Evolutionary conservation across 2,797 vertebrate species (phyloP).

Genomic region (Apodemus agrarius): DNA sequence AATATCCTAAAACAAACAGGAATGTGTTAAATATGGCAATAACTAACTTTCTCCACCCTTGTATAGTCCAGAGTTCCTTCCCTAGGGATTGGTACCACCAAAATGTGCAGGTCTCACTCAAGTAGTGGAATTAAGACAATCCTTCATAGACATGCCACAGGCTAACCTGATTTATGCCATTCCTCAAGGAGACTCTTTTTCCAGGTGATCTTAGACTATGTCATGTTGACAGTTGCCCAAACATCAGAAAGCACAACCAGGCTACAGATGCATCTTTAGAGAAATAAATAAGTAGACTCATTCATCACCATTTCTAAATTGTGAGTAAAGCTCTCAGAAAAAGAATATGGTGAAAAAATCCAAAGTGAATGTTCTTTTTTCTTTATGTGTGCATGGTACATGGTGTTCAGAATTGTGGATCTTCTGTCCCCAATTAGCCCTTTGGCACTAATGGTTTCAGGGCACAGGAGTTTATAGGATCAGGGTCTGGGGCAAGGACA

Average conservation of each 20-base stretch:
- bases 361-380: not conserved
- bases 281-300: not conserved
- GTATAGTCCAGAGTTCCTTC: not conserved
- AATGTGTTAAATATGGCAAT: not conserved
- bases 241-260: not conserved
- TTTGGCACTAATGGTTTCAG: not conserved
- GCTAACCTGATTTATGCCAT: not conserved
- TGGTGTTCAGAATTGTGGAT: not conserved
- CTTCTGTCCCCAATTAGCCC: too few species aligned
- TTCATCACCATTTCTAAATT: not conserved
- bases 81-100: too few species aligned
- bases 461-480: not conserved
- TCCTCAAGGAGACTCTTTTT: not conserved
- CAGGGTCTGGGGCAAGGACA: not conserved
- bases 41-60: not conserved
- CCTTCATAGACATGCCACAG: not conserved
- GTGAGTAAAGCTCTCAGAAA: not conserved
- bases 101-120: not conserved
- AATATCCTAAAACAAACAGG: not conserved
- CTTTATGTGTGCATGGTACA: not conserved
- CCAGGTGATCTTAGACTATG: not conserved
- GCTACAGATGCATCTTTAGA: not conserved
- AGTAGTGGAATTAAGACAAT: not conserved
- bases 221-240: not conserved
- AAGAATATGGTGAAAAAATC: not conserved